Percentiles rank a stretch among this genome's conserved stretches.
These are phyloP conservation scores for Helicolenus hilgendorfi DNA, from an alignment of 2,797 vertebrate species.

Conservation along the genomic window DNA sequence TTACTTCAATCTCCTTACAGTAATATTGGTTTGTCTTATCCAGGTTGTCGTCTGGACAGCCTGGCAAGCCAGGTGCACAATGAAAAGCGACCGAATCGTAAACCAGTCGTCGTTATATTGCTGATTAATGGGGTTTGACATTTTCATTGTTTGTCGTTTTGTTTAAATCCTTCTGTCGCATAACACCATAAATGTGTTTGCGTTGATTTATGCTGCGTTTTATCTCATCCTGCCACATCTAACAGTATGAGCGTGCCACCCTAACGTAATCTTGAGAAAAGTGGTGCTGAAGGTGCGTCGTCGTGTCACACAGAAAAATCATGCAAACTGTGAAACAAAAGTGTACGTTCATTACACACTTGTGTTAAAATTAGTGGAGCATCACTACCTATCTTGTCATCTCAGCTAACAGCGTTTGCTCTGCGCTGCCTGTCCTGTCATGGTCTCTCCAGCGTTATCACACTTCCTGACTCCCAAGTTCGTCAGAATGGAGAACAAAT, in stretches of 20 bases:
- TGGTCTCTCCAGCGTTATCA: conserved; percentile 48
- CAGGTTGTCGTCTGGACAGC: not conserved
- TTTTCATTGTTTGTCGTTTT: not conserved
- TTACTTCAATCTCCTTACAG: not conserved
- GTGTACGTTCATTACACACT: conserved; percentile 30
- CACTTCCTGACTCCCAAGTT: conserved; percentile 40
- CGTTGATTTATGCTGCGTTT: conserved; percentile 1
- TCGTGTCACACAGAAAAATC: not conserved
- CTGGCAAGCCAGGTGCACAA: not conserved
- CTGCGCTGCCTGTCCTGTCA: conserved; percentile 25
- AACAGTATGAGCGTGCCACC: not conserved
- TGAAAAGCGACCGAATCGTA: not conserved
- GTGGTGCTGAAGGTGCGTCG: not conserved
- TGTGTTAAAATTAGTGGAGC: conserved; percentile 5
- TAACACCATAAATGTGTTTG: not conserved
- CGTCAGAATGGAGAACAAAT: conserved; percentile 67
- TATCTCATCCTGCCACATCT: not conserved
- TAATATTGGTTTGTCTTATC: not conserved
- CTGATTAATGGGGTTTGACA: not conserved
- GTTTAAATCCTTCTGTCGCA: not conserved
- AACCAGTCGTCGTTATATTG: not conserved
- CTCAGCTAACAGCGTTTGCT: conserved; percentile 28
- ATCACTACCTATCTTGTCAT: conserved; percentile 15
- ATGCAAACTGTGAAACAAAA: conserved; percentile 1
- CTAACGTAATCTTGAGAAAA: not conserved